Evolutionary conservation across 2,888 invertebrate genomes (phyloP), one percentile per base, ranked within the genome.

Genomic region (Epistrophe eligans): DNA sequence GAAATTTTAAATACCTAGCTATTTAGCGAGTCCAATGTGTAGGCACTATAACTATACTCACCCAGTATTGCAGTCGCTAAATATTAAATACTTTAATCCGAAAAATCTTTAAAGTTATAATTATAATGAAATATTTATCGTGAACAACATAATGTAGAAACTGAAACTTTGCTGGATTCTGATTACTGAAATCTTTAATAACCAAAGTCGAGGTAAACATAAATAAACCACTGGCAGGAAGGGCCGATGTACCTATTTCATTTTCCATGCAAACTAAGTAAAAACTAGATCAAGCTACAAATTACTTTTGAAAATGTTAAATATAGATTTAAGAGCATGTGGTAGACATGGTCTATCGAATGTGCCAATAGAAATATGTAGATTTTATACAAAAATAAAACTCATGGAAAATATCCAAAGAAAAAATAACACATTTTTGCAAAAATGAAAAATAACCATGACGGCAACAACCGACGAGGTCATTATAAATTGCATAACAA

Each of bases 401-500:
- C 57, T 40, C 55, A 64, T 82, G 82, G 74, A 82, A 57, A 77
- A 62, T 72, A 66, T 77, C 85, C 85, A 74, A 45, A 52, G 17
- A 79, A 62, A 45, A 28, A 19, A 32, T 13, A 60, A 66, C 1
- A 11, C 17, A 43, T 24, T 50, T 28, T 73, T 15, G 4, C 35
- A 28, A 79, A 67, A 43, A 15, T 67, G 9, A 74, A 38, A 55
- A 77, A 73, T 64, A 71, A 74, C 73, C 73, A 43, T 82, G 82
- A 77, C 72, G 62, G 72, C 35, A 74, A 64, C 77, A 45, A 11
- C 62, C 17, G 82, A 85, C 28, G 55, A 55, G 74, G 77, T 50
- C 73, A 52, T 11, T 67, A 48, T 10, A 45, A 85, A 79, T 85
- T 85, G 85, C 85, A 82, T 85, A 85, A 85, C 72, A 72, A 66